These are phyloP conservation scores for Genyomyrus donnyi DNA, from an alignment of 2,113 vertebrate genomes.

Conservation along the genomic window DNA sequence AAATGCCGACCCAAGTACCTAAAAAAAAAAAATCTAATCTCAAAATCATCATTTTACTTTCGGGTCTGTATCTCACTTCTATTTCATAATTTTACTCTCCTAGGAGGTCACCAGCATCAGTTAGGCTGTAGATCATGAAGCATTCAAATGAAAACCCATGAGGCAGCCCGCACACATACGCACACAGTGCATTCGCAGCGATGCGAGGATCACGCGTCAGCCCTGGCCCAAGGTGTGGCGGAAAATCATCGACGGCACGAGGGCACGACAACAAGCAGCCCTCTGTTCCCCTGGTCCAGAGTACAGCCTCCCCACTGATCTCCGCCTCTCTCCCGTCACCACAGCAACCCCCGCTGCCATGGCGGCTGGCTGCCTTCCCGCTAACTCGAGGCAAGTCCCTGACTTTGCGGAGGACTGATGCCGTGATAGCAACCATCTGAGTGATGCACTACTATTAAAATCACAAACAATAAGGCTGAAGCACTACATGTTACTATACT, in stretches of 20 bases:
- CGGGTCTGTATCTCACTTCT: not conserved
- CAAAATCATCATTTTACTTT: not conserved
- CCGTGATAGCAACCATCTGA: not conserved
- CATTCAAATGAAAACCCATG: not conserved
- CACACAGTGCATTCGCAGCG: no score
- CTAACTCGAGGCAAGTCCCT: not conserved
- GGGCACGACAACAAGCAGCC: conserved; percentile 10
- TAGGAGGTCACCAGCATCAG: no score
- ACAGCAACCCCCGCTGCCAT: conserved; percentile 8
- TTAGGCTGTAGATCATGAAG: not conserved
- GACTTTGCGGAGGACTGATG: not conserved
- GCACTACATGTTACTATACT: not conserved
- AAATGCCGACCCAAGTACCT: not conserved
- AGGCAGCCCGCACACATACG: not conserved
- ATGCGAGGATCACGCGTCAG: not conserved
- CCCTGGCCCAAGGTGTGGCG: not conserved
- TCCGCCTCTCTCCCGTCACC: not conserved
- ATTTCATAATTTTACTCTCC: not conserved
- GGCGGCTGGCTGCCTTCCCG: not conserved
- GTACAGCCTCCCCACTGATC: not conserved
- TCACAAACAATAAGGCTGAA: not conserved
- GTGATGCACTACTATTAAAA: not conserved
- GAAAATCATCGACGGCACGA: not conserved
- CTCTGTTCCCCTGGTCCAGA: conserved; percentile 4
- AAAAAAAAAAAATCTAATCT: not conserved